phyloP scores from a whole-genome alignment of 1,140 invertebrate genomes.

The Trypoxylus dichotomus region DNA sequence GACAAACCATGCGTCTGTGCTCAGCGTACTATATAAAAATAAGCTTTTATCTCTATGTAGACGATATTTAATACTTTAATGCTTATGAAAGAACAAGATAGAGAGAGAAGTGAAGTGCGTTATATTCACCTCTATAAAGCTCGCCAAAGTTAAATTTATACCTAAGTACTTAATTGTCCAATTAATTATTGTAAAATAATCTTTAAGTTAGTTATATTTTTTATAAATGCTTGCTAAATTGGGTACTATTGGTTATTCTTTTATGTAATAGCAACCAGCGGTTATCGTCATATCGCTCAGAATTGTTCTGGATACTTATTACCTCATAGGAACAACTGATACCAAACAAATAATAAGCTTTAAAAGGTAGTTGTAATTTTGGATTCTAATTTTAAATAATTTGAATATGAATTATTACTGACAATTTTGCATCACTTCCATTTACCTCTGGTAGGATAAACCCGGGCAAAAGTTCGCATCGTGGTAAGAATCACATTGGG shows the following conservation, averaged over 20 bases:
- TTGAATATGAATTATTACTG: no score
- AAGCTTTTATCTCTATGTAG: background rate
- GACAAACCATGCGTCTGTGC: background rate
- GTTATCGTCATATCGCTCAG: no score
- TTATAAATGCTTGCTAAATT: background rate
- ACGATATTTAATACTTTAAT: constrained; percentile 16
- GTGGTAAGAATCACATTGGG: no score
- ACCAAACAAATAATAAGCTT: no score
- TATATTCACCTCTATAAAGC: no score
- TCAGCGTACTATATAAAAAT: constrained; percentile 1
- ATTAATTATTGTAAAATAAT: background rate
- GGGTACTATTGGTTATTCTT: background rate
- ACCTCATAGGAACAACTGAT: no score
- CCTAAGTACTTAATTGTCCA: background rate
- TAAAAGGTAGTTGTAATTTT: no score
- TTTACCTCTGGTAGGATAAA: no score
- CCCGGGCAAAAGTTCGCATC: no score
- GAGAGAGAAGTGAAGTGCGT: background rate
- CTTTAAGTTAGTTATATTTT: background rate
- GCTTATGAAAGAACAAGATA: background rate
- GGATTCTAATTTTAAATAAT: no score
- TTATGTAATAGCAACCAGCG: background rate
- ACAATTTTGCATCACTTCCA: no score
- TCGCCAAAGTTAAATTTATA: background rate
- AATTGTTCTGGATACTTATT: no score